A percentile compares a stretch with the other conserved stretches of the same genome.
Conservation (phyloP, 2,888 invertebrate species). For the Hofmannophila pseudospretella region DNA sequence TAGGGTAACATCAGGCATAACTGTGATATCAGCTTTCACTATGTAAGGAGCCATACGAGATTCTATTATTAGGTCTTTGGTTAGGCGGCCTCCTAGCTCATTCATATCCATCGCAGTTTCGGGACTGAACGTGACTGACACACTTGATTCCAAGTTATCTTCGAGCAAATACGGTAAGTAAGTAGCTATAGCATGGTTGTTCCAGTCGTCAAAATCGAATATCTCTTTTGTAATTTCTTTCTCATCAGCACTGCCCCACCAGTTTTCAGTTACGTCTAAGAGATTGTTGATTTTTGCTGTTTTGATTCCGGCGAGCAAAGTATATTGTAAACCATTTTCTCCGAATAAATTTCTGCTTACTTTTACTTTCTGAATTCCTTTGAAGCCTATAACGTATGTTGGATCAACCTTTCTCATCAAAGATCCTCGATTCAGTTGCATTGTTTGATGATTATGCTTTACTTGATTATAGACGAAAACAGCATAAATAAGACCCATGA, state of each 20-base stretch:
- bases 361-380: conserved; percentile 95
- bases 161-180: conserved; percentile 92
- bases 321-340: conserved; percentile 90
- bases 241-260: conserved; percentile 94
- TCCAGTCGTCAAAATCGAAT: conserved; percentile 99
- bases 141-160: conserved; percentile 85
- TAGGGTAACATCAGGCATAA: conserved; percentile 95
- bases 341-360: conserved; percentile 93
- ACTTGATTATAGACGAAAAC: conserved; percentile 87
- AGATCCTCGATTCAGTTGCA: conserved; percentile 46
- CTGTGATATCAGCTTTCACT: conserved; percentile 93
- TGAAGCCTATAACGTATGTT: conserved; percentile 92
- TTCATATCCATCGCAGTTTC: conserved; percentile 78
- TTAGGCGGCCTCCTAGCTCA: conserved; percentile 87
- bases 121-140: conserved; percentile 82
- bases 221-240: conserved; percentile 87
- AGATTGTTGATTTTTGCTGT: conserved; percentile 92
- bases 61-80: conserved; percentile 81
- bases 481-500: conserved; percentile 90
- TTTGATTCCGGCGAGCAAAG: conserved; percentile 93
- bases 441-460: conserved; percentile 80
- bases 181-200: conserved; percentile 95
- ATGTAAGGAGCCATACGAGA: conserved; percentile 84
- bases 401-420: conserved; percentile 72
- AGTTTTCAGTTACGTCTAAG: conserved; percentile 94